These are phyloP conservation scores for Urophycis tenuis DNA, from an alignment of 2,797 vertebrate genomes.

Conservation along the genomic window DNA sequence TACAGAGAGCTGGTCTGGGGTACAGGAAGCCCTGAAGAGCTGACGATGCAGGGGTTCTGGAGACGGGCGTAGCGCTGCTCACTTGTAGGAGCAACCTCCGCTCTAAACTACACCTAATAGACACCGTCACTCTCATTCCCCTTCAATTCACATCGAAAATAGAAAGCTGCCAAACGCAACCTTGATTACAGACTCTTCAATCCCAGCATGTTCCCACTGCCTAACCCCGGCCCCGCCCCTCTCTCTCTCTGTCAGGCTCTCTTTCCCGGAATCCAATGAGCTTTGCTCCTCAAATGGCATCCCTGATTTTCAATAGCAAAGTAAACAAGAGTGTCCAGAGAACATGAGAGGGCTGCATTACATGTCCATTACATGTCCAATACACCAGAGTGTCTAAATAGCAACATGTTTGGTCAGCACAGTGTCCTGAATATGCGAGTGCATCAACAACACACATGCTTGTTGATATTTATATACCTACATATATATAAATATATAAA, in stretches of 20 bases:
- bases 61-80: constrained; percentile 21
- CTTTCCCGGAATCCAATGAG: constrained; percentile 42
- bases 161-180: constrained; percentile 62
- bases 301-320: constrained; percentile 51
- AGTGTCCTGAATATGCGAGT: constrained; percentile 59
- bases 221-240: constrained; percentile 25
- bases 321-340: constrained; percentile 48
- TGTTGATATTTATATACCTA: constrained; percentile 48
- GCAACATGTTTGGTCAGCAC: constrained; percentile 68
- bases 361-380: constrained; percentile 69
- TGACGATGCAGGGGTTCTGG: constrained; percentile 24
- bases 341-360: constrained; percentile 52
- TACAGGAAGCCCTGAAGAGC: background rate
- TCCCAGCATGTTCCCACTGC: constrained; percentile 62
- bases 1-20: too few species aligned
- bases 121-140: constrained; percentile 67
- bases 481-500: too few species aligned
- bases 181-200: constrained; percentile 70
- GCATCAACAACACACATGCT: constrained; percentile 59
- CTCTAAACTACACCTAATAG: constrained; percentile 66
- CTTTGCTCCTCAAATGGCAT: constrained; percentile 45
- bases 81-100: constrained; percentile 32
- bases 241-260: constrained; percentile 12
- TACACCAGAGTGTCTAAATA: constrained; percentile 58
- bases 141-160: constrained; percentile 70